phyloP scores from a whole-genome alignment of 2,888 invertebrate species.

The Drosophila hamatofila region DNA sequence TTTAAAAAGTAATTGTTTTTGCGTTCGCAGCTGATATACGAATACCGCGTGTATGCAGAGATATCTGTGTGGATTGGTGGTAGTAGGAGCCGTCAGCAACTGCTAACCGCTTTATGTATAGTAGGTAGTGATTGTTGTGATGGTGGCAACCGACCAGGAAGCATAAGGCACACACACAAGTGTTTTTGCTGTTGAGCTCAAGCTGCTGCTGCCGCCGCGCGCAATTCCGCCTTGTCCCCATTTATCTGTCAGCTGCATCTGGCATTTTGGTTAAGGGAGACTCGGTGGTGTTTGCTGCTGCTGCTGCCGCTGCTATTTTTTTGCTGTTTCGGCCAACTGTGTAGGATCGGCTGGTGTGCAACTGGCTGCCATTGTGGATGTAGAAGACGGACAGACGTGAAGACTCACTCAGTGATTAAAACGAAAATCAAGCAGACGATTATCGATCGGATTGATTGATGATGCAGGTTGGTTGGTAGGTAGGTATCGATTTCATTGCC shows the following conservation, averaged over 20 bases:
- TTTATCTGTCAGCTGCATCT: slow-evolving; percentile 61
- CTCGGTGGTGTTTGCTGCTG: slow-evolving; percentile 76
- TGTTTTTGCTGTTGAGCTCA: slow-evolving; percentile 74
- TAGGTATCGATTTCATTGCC: slow-evolving; percentile 20
- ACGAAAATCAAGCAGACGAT: slow-evolving; percentile 38
- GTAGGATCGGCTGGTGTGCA: slow-evolving; percentile 60
- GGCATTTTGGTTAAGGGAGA: slow-evolving; percentile 69
- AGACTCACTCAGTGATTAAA: slow-evolving; percentile 71
- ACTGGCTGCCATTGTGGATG: slow-evolving; percentile 61
- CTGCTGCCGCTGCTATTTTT: slow-evolving; percentile 66
- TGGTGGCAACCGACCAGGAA: slow-evolving; percentile 44
- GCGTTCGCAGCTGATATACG: slow-evolving; percentile 81
- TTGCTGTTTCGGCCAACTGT: slow-evolving; percentile 73
- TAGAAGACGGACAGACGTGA: slow-evolving; percentile 76
- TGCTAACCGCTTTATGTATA: slow-evolving; percentile 74
- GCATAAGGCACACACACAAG: slow-evolving; percentile 51
- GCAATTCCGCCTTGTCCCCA: slow-evolving; percentile 80
- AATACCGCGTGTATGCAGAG: slow-evolving; percentile 71
- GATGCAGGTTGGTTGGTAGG: slow-evolving; percentile 15
- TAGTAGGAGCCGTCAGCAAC: slow-evolving; percentile 66
- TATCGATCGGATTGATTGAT: slow-evolving; percentile 29
- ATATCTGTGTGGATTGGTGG: slow-evolving; percentile 68
- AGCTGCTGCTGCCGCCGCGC: slow-evolving; percentile 73
- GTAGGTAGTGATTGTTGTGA: slow-evolving; percentile 67
- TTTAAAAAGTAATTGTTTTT: slow-evolving; percentile 71